Evolutionary conservation across 23 tunicate genomes (phyloP), one percentile per base, ranked within the genome.

Genomic region (Pegea sp.): DNA sequence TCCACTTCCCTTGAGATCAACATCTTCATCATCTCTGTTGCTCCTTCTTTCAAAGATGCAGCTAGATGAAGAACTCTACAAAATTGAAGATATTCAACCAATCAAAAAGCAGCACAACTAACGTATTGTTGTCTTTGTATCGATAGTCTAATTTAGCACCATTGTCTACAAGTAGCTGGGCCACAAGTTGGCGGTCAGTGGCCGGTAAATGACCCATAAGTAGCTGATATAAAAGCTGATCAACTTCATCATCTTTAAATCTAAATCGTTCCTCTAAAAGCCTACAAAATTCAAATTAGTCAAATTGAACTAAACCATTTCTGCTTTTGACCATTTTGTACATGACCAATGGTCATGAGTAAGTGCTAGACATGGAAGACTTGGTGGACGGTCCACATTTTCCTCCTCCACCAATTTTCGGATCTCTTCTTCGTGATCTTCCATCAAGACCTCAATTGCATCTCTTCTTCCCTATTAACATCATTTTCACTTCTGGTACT

Each of bases 321-420:
- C 22, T 13, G 55, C 19, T 13, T 20, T 38, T 44, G 29, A 78
- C 95, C 95, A 84, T 50, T 58, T 26, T 6, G 76, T 66, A 63
- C 81, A 74, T n/a, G 52, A 62, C 5, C 73, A 43, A 48, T 67
- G 66, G 44, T 84, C 65, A 4, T 66, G 72, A 27, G 76, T 62
- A 18, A 67, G 32, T 16, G 95, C 84, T 6, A 84, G 59, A 52
- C 68, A 84, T 23, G 84, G 76, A 25, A 84, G 44, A 58, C 95
- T 84, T 34, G 95, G 95, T 21, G 95, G 95, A 25, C 34, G 24
- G 29, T 68, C 73, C 20, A 26, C 31, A n/a, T 50, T 53, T 61
- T 84, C 95, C n/a, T 61, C 58, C 32, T 58, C 64, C 1, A 84
- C 52, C 42, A 68, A 76, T 24, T 52, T 42, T 57, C 69, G 63